phyloP scores from a whole-genome alignment of 2,888 invertebrate species.

The Ellobium chinense region DNA sequence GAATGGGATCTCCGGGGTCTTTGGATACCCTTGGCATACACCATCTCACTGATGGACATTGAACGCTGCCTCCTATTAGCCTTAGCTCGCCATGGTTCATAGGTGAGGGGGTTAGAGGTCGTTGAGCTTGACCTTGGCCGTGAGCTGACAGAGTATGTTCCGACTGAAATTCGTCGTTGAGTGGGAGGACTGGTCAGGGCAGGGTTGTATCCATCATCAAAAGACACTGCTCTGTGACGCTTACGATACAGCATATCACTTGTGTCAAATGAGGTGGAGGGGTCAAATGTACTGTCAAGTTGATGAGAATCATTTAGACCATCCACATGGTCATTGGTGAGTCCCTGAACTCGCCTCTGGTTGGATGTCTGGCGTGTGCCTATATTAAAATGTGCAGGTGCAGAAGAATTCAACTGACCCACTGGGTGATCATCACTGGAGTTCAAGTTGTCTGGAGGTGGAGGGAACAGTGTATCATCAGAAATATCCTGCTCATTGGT shows the following conservation, averaged over 20 bases:
- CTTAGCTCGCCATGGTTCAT: constrained; percentile 41
- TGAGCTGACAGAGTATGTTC: not conserved
- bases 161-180: not conserved
- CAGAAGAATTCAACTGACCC: not conserved
- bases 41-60: constrained; percentile 33
- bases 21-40: not conserved
- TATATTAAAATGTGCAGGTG: not conserved
- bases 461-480: too few relatives aligned
- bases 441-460: not conserved
- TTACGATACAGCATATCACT: not conserved
- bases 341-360: not conserved
- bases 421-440: not conserved
- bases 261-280: constrained; percentile 3
- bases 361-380: not conserved
- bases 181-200: not conserved
- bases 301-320: not conserved
- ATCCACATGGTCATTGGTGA: not conserved
- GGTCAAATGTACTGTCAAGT: not conserved
- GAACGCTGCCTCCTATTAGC: constrained; percentile 8
- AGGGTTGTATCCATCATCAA: constrained; percentile 1
- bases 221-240: constrained; percentile 5
- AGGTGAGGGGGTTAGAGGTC: constrained; percentile 33
- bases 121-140: constrained; percentile 33
- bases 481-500: too few relatives aligned
- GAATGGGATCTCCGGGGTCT: constrained; percentile 12